A percentile compares a stretch with the other conserved stretches of the same genome.
Evolutionary conservation across 2,113 vertebrate species (phyloP).

Genomic region (Emberiza fucata): DNA sequence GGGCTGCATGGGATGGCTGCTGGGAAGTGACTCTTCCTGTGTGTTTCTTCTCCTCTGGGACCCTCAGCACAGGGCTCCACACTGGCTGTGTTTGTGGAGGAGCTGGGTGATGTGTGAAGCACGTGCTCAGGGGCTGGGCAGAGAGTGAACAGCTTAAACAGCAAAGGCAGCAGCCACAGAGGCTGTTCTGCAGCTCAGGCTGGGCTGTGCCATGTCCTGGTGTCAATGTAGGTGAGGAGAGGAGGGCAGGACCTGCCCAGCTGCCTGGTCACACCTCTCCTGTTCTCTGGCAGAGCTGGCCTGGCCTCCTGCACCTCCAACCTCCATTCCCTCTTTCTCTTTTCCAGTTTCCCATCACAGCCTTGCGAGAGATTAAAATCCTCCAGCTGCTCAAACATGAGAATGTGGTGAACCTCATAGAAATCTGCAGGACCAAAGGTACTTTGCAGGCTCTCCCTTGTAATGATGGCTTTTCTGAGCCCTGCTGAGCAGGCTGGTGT

Average conservation of each 20-base stretch:
- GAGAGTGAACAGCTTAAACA: not conserved
- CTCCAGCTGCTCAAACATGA: slow-evolving; percentile 97
- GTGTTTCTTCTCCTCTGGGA: not conserved
- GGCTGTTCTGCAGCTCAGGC: not conserved
- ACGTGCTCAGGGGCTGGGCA: accelerated
- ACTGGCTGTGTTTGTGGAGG: not conserved
- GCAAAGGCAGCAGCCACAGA: not conserved
- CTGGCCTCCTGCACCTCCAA: not conserved
- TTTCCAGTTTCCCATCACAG: slow-evolving; percentile 93
- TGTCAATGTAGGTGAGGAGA: not conserved
- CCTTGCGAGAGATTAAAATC: slow-evolving; percentile 96
- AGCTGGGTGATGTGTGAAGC: not conserved
- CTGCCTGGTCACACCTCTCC: not conserved
- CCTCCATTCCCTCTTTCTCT: not conserved
- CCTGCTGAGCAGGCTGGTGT: not conserved
- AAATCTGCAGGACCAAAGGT: slow-evolving; percentile 99
- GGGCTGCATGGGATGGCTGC: not conserved
- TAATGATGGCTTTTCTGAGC: not conserved
- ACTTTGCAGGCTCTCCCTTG: not conserved
- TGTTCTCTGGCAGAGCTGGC: not conserved
- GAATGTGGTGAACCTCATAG: slow-evolving; percentile 97
- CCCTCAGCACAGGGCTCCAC: accelerated
- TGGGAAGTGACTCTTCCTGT: not conserved
- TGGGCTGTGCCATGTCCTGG: not conserved
- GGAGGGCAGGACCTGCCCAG: not conserved